Percentiles rank a stretch among this genome's conserved stretches.
Evolutionary conservation across 30 jellyfish, hydroid and myxozoan genomes (phyloP).

Genomic region (Sanderia malayensis): DNA sequence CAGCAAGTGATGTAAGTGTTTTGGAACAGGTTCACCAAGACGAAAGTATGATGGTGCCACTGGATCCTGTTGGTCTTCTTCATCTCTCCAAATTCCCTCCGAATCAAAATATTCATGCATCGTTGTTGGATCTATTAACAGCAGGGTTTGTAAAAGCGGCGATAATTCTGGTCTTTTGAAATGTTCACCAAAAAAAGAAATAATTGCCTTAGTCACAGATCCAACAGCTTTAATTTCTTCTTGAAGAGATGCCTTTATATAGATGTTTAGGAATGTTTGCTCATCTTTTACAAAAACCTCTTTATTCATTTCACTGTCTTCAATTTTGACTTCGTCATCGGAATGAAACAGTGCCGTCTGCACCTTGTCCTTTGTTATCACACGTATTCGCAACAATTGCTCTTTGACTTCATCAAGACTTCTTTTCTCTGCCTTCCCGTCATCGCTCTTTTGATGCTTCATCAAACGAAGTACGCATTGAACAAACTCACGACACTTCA

Average conservation of each 20-base stretch:
- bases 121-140: background rate
- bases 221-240: background rate
- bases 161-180: conserved; percentile 7
- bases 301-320: conserved; percentile 15
- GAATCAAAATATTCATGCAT: conserved; percentile 45
- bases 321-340: conserved; percentile 2
- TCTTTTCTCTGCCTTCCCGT: background rate
- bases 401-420: background rate
- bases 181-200: background rate
- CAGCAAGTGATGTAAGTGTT: conserved; percentile 49
- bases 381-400: background rate
- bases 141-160: conserved; percentile 17
- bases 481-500: conserved; percentile 15
- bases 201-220: conserved; percentile 20
- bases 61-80: background rate
- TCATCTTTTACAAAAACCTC: conserved; percentile 12
- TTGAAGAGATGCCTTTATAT: background rate
- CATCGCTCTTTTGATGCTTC: conserved; percentile 15
- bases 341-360: conserved; percentile 5
- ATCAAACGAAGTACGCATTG: conserved; percentile 18
- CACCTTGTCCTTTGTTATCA: background rate
- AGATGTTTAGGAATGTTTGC: background rate
- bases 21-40: conserved; percentile 76
- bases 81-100: conserved; percentile 10
- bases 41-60: conserved; percentile 4